Evolutionary conservation across 2,113 vertebrate species (phyloP).

Genomic region (Neogale vison): DNA sequence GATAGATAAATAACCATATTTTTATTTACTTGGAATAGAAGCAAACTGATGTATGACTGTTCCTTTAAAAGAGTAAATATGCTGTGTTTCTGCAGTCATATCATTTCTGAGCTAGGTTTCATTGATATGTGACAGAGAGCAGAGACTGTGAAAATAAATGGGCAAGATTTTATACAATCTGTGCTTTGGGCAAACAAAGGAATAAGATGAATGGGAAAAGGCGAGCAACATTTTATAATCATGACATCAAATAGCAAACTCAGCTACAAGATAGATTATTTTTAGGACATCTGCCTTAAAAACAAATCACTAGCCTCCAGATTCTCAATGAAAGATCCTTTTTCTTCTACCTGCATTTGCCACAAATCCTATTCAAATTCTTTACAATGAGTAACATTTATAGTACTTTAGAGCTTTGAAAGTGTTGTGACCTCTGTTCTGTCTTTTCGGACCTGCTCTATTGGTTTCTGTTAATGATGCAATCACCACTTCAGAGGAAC

Average conservation of each 20-base stretch:
- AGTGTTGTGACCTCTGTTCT: neutral
- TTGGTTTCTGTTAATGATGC: neutral
- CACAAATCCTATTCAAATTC: constrained; percentile 22
- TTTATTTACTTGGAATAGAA: constrained; percentile 57
- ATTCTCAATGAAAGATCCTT: neutral
- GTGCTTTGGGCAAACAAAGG: constrained; percentile 57
- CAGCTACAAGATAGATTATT: constrained; percentile 38
- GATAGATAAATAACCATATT: constrained; percentile 16
- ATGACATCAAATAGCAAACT: constrained; percentile 56
- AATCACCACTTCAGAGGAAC: constrained; percentile 29
- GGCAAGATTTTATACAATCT: constrained; percentile 34
- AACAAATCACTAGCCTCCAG: constrained; percentile 30
- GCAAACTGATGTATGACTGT: constrained; percentile 22
- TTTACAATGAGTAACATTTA: constrained; percentile 5
- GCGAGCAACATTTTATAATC: constrained; percentile 43
- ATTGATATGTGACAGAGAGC: constrained; percentile 52
- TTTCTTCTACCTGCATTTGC: neutral
- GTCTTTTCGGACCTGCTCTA: constrained; percentile 9
- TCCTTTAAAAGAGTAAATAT: constrained; percentile 48
- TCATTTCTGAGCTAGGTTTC: constrained; percentile 52
- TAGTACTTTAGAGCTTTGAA: constrained; percentile 16
- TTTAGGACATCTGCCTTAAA: constrained; percentile 39
- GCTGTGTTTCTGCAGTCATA: constrained; percentile 27
- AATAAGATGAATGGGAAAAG: constrained; percentile 43
- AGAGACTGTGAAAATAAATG: constrained; percentile 64